Conservation (phyloP, 2,888 invertebrate species). For the Meiosimyza platycephala region DNA sequence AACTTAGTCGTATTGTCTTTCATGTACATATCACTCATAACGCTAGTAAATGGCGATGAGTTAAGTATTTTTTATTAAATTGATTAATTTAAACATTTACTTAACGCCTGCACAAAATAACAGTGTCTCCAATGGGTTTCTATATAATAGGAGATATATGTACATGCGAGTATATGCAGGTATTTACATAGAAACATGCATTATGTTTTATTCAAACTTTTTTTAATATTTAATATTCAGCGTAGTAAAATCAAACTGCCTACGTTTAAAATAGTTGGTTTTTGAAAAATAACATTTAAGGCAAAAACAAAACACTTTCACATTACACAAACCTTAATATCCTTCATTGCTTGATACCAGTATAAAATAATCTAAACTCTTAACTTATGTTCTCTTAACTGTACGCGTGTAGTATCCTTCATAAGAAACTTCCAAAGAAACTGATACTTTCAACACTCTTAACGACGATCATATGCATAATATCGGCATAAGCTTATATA, state of each 20-base stretch:
- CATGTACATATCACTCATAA: not conserved
- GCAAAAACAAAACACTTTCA: too few species aligned
- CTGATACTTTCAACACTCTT: not conserved
- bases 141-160: too few species aligned
- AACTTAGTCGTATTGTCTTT: too few species aligned
- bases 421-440: not conserved
- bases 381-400: not conserved
- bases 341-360: not conserved
- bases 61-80: conserved; percentile 49
- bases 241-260: too few species aligned
- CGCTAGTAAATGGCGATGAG: conserved; percentile 24
- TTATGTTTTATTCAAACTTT: too few species aligned
- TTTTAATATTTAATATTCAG: too few species aligned
- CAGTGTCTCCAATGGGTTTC: conserved; percentile 1
- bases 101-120: conserved; percentile 42
- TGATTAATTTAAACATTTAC: conserved; percentile 53
- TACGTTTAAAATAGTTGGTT: too few species aligned
- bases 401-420: conserved; percentile 15
- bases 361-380: conserved; percentile 1
- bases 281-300: too few species aligned
- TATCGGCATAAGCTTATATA: not conserved
- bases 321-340: conserved; percentile 2
- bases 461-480: not conserved
- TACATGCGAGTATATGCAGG: too few species aligned
- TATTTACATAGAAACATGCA: too few species aligned